Evolutionary conservation across 2,113 vertebrate genomes (phyloP).

Genomic region (Podarcis muralis): DNA sequence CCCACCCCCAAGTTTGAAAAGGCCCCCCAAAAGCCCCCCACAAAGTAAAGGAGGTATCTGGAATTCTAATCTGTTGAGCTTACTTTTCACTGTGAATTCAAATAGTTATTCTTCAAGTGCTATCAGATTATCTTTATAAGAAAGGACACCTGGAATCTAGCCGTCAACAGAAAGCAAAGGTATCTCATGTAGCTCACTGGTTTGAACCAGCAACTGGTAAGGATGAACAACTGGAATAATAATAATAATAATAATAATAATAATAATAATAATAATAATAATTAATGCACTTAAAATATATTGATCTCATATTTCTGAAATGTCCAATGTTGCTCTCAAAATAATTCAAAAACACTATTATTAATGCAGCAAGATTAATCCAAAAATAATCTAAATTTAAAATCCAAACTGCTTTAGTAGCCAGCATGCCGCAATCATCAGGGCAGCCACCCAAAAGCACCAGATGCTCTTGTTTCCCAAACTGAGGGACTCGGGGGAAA

Average conservation of each 20-base stretch:
- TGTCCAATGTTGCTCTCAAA: background rate
- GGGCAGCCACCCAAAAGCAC: background rate
- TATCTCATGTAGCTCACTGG: background rate
- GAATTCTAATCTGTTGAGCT: constrained; percentile 3
- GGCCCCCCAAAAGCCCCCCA: constrained; percentile 25
- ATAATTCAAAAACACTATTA: background rate
- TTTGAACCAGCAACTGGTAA: background rate
- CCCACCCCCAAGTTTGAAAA: constrained; percentile 51
- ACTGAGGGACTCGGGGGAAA: background rate
- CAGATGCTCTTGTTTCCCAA: background rate
- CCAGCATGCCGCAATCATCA: background rate
- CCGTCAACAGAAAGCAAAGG: background rate
- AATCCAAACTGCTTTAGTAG: background rate
- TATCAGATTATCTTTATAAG: background rate
- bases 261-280: too few species aligned
- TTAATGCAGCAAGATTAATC: background rate
- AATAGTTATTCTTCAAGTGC: background rate
- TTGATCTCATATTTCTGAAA: background rate
- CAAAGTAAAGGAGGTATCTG: constrained; percentile 19
- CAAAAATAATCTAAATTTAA: background rate
- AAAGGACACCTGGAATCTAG: background rate
- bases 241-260: too few species aligned
- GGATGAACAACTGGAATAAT: background rate
- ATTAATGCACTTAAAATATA: background rate
- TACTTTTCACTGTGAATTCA: constrained; percentile 22